phyloP scores from a whole-genome alignment of 2,797 vertebrate species.

The Salmo trutta region DNA sequence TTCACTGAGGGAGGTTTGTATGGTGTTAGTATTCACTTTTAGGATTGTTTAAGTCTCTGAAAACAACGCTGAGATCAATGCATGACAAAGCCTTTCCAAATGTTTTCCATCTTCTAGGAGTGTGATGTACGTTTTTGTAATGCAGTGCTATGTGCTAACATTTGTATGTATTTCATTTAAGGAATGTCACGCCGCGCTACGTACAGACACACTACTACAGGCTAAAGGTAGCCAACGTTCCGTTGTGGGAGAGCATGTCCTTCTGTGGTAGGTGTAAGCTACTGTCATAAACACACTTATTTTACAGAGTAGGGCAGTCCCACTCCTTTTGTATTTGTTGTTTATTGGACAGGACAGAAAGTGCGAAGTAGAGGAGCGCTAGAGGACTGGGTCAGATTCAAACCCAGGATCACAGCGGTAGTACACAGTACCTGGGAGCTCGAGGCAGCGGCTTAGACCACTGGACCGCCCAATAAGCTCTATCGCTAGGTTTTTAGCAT shows the following conservation, averaged over 20 bases:
- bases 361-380: too few species aligned
- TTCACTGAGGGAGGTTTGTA: too few species aligned
- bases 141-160: not conserved
- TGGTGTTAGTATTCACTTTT: too few species aligned
- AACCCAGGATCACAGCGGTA: too few species aligned
- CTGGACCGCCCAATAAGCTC: too few species aligned
- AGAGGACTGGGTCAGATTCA: too few species aligned
- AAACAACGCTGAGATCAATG: too few species aligned
- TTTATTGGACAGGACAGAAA: too few species aligned
- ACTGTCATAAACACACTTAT: not conserved
- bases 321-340: not conserved
- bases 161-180: not conserved
- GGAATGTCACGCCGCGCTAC: not conserved
- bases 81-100: not conserved
- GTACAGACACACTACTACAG: not conserved
- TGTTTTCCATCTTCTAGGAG: not conserved
- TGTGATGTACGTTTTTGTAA: not conserved
- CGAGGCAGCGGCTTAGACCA: too few species aligned
- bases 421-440: too few species aligned
- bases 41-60: too few species aligned
- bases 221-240: not conserved
- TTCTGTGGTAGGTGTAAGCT: not conserved
- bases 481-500: too few species aligned
- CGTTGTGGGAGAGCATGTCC: not conserved
- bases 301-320: not conserved